Percentiles rank a stretch among this genome's conserved stretches.
phyloP scores from a whole-genome alignment of 2,113 vertebrate genomes.

The Anguilla japonica region DNA sequence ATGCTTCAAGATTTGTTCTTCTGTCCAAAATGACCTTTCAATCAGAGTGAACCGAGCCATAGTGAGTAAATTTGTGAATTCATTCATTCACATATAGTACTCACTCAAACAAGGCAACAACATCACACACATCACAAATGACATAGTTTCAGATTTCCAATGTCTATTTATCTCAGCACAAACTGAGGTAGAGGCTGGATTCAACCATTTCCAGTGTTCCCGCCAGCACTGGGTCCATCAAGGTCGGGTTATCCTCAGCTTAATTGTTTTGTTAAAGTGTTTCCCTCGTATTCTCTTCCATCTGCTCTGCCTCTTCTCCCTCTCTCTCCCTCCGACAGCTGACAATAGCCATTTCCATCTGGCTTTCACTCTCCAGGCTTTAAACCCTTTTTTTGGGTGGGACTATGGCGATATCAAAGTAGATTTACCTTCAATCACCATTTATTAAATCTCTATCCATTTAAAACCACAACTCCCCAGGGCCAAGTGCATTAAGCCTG shows the following conservation, averaged over 20 bases:
- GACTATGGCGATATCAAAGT: slow-evolving; percentile 79
- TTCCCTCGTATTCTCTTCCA: background rate
- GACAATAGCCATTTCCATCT: background rate
- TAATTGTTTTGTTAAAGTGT: background rate
- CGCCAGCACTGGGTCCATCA: background rate
- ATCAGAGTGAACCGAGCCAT: background rate
- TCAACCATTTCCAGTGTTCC: background rate
- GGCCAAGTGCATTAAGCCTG: slow-evolving; percentile 89
- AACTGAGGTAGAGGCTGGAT: background rate
- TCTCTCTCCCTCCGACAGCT: background rate
- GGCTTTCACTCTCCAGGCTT: slow-evolving; percentile 37
- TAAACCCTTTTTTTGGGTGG: slow-evolving; percentile 66
- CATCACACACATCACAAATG: background rate
- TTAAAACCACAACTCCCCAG: slow-evolving; percentile 80
- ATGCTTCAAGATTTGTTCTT: background rate
- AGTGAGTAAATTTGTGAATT: background rate
- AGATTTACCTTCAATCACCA: slow-evolving; percentile 97
- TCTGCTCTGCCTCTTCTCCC: background rate
- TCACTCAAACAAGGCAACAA: background rate
- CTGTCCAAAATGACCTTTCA: background rate
- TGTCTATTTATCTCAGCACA: background rate
- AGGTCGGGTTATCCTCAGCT: background rate
- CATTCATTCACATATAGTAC: background rate
- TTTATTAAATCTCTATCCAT: slow-evolving; percentile 98
- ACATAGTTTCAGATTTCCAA: background rate